These are phyloP conservation scores for Matsumyia berberina DNA, from an alignment of 2,888 invertebrate genomes.

Conservation along the genomic window DNA sequence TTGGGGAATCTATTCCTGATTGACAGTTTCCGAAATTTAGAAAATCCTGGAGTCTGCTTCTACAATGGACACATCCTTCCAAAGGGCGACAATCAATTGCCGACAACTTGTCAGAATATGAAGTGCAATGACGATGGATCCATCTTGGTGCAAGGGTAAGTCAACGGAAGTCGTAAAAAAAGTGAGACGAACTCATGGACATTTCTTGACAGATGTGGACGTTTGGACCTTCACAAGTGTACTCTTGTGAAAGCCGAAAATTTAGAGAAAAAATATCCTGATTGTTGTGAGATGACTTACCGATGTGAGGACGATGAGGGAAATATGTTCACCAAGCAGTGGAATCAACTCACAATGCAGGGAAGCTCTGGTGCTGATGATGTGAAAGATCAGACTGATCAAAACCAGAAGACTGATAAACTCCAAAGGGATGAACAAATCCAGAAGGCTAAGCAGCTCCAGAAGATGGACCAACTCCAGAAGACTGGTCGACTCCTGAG, in stretches of 20 bases:
- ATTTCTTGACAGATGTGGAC: constrained; percentile 75
- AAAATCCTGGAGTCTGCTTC: constrained; percentile 77
- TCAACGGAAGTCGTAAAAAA: not conserved
- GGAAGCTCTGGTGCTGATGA: not conserved
- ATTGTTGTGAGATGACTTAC: constrained; percentile 78
- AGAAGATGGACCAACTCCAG: too few relatives aligned
- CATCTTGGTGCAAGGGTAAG: constrained; percentile 78
- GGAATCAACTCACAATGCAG: constrained; percentile 22
- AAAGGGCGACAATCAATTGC: constrained; percentile 77
- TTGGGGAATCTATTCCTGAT: too few relatives aligned
- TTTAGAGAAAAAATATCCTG: constrained; percentile 77
- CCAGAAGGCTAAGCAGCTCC: too few relatives aligned
- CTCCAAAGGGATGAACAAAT: not conserved
- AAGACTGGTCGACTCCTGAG: too few relatives aligned
- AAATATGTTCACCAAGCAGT: constrained; percentile 56
- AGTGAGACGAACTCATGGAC: not conserved
- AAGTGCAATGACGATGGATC: constrained; percentile 78
- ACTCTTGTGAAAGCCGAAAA: constrained; percentile 72
- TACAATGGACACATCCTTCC: constrained; percentile 77
- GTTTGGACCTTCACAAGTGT: constrained; percentile 75
- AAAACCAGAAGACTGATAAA: not conserved
- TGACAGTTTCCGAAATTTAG: constrained; percentile 22
- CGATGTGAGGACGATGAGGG: constrained; percentile 74
- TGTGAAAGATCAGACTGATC: constrained; percentile 71
- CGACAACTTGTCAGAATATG: constrained; percentile 77